Conservation (phyloP, 2,113 vertebrate species). For the Astur gentilis region DNA sequence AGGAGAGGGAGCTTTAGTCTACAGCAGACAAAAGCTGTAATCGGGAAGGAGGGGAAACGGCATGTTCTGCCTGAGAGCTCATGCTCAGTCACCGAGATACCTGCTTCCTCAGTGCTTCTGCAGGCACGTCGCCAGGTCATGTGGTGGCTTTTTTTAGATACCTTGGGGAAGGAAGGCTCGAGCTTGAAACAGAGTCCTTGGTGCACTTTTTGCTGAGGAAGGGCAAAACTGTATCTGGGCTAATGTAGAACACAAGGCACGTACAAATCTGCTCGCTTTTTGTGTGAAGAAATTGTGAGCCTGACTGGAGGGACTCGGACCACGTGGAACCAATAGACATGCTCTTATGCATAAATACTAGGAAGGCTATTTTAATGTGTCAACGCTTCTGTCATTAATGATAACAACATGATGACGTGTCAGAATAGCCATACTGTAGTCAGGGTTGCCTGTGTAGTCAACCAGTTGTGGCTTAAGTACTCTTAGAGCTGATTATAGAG, state of each 20-base stretch:
- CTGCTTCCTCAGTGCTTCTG: background rate
- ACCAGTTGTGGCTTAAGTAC: background rate
- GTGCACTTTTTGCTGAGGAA: background rate
- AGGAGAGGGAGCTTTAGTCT: slow-evolving; percentile 55
- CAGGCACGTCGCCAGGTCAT: background rate
- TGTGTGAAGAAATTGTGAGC: background rate
- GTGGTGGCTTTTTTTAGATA: background rate
- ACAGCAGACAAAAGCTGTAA: background rate
- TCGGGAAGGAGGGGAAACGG: background rate
- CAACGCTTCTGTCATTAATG: background rate
- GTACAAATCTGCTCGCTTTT: rapidly evolving
- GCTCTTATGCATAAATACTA: background rate
- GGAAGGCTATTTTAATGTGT: background rate
- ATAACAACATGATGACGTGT: background rate
- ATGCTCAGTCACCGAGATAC: background rate
- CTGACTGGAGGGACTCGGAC: background rate
- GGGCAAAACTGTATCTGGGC: background rate
- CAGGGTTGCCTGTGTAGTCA: background rate
- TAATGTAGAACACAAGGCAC: rapidly evolving
- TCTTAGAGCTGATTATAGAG: slow-evolving; percentile 11
- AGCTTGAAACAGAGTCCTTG: rapidly evolving
- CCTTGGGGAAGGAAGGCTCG: background rate
- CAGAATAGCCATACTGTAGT: background rate
- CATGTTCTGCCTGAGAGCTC: background rate
- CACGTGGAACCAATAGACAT: background rate